Conservation (phyloP, 1,140 invertebrate genomes). For the Zaprionus ghesquierei region DNA sequence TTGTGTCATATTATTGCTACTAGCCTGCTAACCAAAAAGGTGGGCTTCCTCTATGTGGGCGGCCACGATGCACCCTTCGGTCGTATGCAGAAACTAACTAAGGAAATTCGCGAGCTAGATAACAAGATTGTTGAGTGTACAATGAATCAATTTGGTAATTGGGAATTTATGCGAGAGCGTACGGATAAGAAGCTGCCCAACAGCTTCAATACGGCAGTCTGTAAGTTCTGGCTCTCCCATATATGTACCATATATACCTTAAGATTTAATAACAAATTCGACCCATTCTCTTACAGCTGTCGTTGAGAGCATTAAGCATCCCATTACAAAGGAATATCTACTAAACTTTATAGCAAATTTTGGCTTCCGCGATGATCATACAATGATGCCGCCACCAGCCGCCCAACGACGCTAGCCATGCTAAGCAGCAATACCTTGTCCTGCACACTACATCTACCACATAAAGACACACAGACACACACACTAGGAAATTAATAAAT, state of each 20-base stretch:
- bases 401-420: constrained; percentile 29
- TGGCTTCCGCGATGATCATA: constrained; percentile 85
- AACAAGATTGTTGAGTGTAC: constrained; percentile 99
- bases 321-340: constrained; percentile 91
- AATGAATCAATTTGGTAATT: constrained; percentile 87
- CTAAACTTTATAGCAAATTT: constrained; percentile 88
- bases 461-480: constrained; percentile 20
- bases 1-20: neutral
- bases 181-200: constrained; percentile 99
- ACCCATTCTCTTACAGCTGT: constrained; percentile 85
- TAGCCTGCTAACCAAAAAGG: constrained; percentile 84
- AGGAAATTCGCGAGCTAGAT: constrained; percentile 90
- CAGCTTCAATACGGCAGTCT: constrained; percentile 90
- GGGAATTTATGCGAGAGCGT: constrained; percentile 98
- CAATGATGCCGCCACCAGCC: constrained; percentile 87
- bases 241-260: neutral
- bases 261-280: neutral
- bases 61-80: constrained; percentile 86
- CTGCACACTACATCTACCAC: constrained; percentile 11
- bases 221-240: constrained; percentile 83
- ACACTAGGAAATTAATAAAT: constrained; percentile 32
- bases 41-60: constrained; percentile 92
- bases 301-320: constrained; percentile 87
- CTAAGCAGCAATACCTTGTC: constrained; percentile 13
- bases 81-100: constrained; percentile 88